Evolutionary conservation across 2,888 invertebrate genomes (phyloP), one percentile per base, ranked within the genome.

Genomic region (Gastracanthus pulcherrimus): DNA sequence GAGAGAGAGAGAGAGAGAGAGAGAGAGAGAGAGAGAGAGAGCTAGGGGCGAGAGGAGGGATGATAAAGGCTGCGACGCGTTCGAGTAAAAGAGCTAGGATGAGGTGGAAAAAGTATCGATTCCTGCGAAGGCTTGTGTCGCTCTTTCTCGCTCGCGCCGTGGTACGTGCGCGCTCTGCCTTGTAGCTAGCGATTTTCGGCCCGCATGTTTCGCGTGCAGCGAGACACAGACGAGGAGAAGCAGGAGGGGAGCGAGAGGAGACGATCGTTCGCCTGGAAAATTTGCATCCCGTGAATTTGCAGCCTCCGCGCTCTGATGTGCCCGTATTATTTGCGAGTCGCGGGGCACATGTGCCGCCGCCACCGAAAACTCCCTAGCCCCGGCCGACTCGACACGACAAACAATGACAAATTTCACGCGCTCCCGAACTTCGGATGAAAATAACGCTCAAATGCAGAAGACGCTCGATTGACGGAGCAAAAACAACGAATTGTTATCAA

Each of bases 241-340:
- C n/a, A n/a, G n/a, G n/a, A n/a, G n/a, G n/a, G n/a, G n/a, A n/a
- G n/a, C n/a, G n/a, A n/a, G n/a, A n/a, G n/a, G n/a, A n/a, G n/a
- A n/a, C 29, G 70, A 51, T 83, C 85, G 86, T 85, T 87, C 87
- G 85, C 48, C 82, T 81, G 86, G 87, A 88, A 88, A 88, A 88
- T 88, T 85, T 87, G 86, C 87, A 85, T 87, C 86, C 51, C 74
- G 62, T 51, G 67, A 79, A 74, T 66, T 72, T 72, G 51, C 81
- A 71, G 70, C 70, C 51, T 41, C 51, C 75, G 67, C 60, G 3
- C 29, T 16, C 55, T 74, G 66, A 74, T 74, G 69, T 36, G 62
- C 74, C 74, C 74, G 75, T 70, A 80, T 72, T 80, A 74, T 69
- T 67, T 29, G 69, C 41, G 66, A 26, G 45, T 38, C 9, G 36